Conservation (phyloP, 2,797 vertebrate genomes). For the Ctenopoma multispine region DNA sequence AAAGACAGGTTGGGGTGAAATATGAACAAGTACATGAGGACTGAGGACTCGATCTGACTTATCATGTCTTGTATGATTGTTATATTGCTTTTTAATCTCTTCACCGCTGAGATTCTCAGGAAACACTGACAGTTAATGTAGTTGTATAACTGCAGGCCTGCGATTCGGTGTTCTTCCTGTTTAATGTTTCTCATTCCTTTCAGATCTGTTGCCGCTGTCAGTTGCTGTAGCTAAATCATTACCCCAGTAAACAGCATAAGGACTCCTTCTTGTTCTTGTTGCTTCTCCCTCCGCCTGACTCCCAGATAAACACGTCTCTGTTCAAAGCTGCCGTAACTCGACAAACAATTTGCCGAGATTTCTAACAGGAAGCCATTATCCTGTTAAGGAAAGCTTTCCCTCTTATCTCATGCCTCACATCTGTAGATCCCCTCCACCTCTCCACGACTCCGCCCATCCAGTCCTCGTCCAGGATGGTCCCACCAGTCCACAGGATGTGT, state of each 20-base stretch:
- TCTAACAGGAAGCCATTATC: conserved; percentile 86
- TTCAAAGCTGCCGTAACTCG: conserved; percentile 73
- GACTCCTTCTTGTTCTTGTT: conserved; percentile 57
- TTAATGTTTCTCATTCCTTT: conserved; percentile 77
- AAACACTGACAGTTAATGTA: conserved; percentile 5
- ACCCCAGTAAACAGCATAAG: conserved; percentile 69
- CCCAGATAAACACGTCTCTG: conserved; percentile 67
- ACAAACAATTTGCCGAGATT: conserved; percentile 67
- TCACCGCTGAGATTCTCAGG: conserved; percentile 18
- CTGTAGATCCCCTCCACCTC: conserved; percentile 65
- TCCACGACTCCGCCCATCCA: conserved; percentile 60
- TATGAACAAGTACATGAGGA: conserved; percentile 14
- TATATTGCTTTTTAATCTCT: conserved; percentile 16
- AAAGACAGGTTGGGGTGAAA: conserved; percentile 18
- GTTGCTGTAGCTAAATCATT: conserved; percentile 59
- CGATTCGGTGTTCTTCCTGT: conserved; percentile 69
- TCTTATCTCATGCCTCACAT: conserved; percentile 83
- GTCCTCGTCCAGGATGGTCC: conserved; percentile 53
- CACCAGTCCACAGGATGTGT: conserved; percentile 76
- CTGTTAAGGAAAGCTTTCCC: conserved; percentile 63
- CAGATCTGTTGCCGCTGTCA: conserved; percentile 43
- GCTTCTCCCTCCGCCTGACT: conserved; percentile 51
- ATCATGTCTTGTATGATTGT: conserved; percentile 2
- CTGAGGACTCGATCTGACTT: conserved; percentile 24
- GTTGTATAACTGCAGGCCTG: conserved; percentile 21